phyloP scores from a whole-genome alignment of 1,140 invertebrate species.

The Papilio helenus region DNA sequence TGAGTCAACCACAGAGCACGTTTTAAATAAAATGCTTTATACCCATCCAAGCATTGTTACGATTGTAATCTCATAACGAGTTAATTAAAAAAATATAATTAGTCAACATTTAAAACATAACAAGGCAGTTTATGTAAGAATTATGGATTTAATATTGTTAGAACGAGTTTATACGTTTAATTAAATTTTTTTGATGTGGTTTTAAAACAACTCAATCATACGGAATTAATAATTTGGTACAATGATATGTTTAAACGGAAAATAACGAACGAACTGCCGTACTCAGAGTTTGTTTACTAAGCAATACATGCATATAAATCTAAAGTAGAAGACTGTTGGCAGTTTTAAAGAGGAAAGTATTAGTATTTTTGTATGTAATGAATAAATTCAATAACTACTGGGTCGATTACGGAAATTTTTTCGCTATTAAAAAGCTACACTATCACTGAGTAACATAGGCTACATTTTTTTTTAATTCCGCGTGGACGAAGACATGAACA shows the following conservation, averaged over 20 bases:
- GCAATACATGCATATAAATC: too few relatives aligned
- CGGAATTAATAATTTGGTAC: neutral
- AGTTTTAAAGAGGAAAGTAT: too few relatives aligned
- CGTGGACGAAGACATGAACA: too few relatives aligned
- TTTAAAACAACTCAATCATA: neutral
- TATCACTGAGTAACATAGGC: too few relatives aligned
- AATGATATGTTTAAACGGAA: too few relatives aligned
- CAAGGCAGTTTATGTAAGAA: neutral
- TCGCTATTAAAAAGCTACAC: too few relatives aligned
- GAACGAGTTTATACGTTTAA: neutral
- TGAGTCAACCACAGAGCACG: constrained; percentile 4
- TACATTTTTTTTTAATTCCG: too few relatives aligned
- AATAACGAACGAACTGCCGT: neutral
- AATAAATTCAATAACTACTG: too few relatives aligned
- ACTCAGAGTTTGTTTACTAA: neutral
- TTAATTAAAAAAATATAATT: constrained; percentile 2
- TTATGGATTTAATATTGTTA: neutral
- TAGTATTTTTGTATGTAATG: too few relatives aligned
- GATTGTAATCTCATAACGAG: neutral
- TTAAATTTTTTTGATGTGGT: neutral
- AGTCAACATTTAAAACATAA: neutral
- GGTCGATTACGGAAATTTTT: too few relatives aligned
- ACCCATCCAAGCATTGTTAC: constrained; percentile 1
- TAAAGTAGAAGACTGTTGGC: too few relatives aligned
- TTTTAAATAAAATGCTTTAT: neutral